phyloP scores from a whole-genome alignment of 2,888 invertebrate genomes.

The Agonopterix heracliana region DNA sequence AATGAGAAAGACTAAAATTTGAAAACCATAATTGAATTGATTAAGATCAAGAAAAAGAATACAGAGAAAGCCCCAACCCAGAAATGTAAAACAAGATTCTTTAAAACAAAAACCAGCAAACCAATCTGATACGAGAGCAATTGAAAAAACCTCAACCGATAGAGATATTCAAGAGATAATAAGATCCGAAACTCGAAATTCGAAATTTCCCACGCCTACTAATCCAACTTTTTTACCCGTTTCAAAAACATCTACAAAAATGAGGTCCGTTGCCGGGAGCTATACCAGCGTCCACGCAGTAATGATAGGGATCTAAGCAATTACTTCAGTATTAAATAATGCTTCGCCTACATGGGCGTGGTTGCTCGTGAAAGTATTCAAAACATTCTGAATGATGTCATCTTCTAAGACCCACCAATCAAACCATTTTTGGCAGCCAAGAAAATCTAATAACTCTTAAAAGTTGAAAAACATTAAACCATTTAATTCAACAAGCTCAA shows the following conservation, averaged over 20 bases:
- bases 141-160: constrained; percentile 26
- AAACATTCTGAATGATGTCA: constrained; percentile 42
- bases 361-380: constrained; percentile 34
- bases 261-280: constrained; percentile 54
- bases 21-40: too few species aligned
- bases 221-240: constrained; percentile 28
- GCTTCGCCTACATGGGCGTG: constrained; percentile 42
- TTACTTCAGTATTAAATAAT: constrained; percentile 54
- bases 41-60: too few species aligned
- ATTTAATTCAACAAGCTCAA: too few species aligned
- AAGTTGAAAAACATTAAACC: too few species aligned
- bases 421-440: too few species aligned
- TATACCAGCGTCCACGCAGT: constrained; percentile 45
- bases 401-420: constrained; percentile 14
- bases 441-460: too few species aligned
- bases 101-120: constrained; percentile 8
- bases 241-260: constrained; percentile 35
- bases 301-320: constrained; percentile 67
- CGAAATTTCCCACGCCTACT: constrained; percentile 50
- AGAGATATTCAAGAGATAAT: constrained; percentile 48
- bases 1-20: too few species aligned
- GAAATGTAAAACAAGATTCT: background rate
- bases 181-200: constrained; percentile 35
- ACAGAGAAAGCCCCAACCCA: background rate
- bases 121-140: constrained; percentile 14